phyloP scores from a whole-genome alignment of 2,888 invertebrate genomes.

The Blera fallax region DNA sequence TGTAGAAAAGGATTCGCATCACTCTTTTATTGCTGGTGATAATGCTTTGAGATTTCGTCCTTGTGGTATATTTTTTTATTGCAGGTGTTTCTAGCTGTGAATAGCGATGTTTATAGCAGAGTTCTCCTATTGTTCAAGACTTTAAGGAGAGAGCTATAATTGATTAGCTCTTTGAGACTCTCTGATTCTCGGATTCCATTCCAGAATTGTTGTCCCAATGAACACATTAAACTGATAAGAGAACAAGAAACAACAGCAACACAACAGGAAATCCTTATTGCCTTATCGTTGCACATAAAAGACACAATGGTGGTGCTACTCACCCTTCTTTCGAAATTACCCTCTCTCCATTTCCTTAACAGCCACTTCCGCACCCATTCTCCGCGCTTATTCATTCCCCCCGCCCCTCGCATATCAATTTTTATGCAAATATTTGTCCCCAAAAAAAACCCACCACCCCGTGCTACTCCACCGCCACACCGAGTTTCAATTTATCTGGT shows the following conservation, averaged over 20 bases:
- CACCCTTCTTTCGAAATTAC: background rate
- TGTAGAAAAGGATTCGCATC: too few species aligned
- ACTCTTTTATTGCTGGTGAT: too few species aligned
- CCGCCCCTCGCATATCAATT: slow-evolving; percentile 48
- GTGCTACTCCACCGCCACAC: background rate
- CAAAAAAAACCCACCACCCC: slow-evolving; percentile 3
- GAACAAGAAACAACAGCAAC: background rate
- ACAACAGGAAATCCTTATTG: background rate
- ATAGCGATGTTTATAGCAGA: too few species aligned
- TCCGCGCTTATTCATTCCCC: background rate
- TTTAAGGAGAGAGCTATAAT: too few species aligned
- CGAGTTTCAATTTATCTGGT: slow-evolving; percentile 43
- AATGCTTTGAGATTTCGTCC: too few species aligned
- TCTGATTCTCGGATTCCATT: too few species aligned
- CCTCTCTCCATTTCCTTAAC: background rate
- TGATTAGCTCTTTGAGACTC: too few species aligned
- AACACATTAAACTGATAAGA: background rate
- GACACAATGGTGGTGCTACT: background rate
- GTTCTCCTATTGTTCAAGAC: too few species aligned
- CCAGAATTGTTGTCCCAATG: background rate
- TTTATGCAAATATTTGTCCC: slow-evolving; percentile 65
- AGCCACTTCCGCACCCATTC: slow-evolving; percentile 27
- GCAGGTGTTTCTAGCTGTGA: too few species aligned
- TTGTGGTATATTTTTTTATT: too few species aligned
- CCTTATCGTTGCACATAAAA: slow-evolving; percentile 4